These are phyloP conservation scores for Temnopleurus reevesii DNA, from an alignment of 53 echinoderm and acorn worm species.

Conservation along the genomic window DNA sequence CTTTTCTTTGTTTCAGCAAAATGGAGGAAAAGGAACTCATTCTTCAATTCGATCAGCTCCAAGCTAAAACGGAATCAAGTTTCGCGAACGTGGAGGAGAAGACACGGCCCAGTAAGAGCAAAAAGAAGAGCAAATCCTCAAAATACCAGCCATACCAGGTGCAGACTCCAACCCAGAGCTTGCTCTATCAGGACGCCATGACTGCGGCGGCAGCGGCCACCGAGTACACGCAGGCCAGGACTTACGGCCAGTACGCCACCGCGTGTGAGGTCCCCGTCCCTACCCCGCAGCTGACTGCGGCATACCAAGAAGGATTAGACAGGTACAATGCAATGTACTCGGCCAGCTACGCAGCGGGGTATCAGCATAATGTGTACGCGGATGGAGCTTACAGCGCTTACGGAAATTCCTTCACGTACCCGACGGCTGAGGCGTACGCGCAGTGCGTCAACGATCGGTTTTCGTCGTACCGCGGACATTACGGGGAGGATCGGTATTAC, in stretches of 20 bases:
- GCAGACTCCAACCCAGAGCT: conserved; percentile 57
- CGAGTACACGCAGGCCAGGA: conserved; percentile 82
- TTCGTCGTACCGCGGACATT: conserved; percentile 87
- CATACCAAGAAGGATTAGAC: conserved; percentile 90
- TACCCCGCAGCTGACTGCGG: conserved; percentile 76
- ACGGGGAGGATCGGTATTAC: conserved; percentile 88
- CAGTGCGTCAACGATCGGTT: conserved; percentile 93
- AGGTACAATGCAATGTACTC: conserved; percentile 96
- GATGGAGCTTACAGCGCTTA: conserved; percentile 89
- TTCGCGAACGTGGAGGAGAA: conserved; percentile 85
- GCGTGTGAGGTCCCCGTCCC: conserved; percentile 93
- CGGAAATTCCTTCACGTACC: conserved; percentile 86
- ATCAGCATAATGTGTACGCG: conserved; percentile 91
- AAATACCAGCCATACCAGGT: conserved; percentile 91
- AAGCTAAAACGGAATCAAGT: conserved; percentile 94
- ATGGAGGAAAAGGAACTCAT: conserved; percentile 94
- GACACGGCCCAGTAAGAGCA: conserved; percentile 73
- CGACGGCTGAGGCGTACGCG: conserved; percentile 86
- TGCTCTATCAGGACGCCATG: conserved; percentile 68
- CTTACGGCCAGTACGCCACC: conserved; percentile 73
- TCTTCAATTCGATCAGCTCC: conserved; percentile 88
- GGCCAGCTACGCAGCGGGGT: conserved; percentile 80
- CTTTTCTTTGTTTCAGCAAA: conserved; percentile 69
- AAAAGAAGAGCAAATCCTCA: conserved; percentile 80
- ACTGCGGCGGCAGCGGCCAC: conserved; percentile 72